Evolutionary conservation across 92 coral and sea anemone species (phyloP).

Genomic region (Porites divaricata): DNA sequence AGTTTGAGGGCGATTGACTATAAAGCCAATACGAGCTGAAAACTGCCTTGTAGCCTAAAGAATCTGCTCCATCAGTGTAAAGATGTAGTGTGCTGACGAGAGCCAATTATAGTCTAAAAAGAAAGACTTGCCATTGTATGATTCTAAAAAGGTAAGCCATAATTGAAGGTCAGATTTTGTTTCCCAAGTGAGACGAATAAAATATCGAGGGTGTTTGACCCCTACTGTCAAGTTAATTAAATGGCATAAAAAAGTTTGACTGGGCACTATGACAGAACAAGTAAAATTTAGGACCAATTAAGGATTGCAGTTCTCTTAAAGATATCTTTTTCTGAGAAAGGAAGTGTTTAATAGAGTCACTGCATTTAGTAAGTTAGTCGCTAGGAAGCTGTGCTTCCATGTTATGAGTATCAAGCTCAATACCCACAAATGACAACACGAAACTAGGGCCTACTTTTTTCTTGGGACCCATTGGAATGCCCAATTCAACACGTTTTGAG

Average conservation of each 20-base stretch:
- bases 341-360: background rate
- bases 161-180: background rate
- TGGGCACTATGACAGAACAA: background rate
- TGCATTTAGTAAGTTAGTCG: conserved; percentile 51
- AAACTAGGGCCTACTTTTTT: conserved; percentile 57
- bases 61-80: background rate
- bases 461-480: conserved; percentile 57
- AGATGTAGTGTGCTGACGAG: background rate
- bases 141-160: background rate
- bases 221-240: background rate
- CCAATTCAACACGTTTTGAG: conserved; percentile 34
- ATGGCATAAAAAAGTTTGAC: background rate
- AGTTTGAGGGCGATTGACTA: background rate
- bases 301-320: background rate
- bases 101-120: background rate
- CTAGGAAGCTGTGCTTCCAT: conserved; percentile 50
- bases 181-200: background rate
- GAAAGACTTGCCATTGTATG: background rate
- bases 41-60: background rate
- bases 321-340: background rate
- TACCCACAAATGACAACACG: conserved; percentile 52
- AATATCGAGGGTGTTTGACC: background rate
- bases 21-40: background rate
- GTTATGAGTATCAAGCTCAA: conserved; percentile 48
- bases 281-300: background rate